Evolutionary conservation across 2,113 vertebrate genomes (phyloP), one percentile per base, ranked within the genome.

Genomic region (Phocoena phocoena): DNA sequence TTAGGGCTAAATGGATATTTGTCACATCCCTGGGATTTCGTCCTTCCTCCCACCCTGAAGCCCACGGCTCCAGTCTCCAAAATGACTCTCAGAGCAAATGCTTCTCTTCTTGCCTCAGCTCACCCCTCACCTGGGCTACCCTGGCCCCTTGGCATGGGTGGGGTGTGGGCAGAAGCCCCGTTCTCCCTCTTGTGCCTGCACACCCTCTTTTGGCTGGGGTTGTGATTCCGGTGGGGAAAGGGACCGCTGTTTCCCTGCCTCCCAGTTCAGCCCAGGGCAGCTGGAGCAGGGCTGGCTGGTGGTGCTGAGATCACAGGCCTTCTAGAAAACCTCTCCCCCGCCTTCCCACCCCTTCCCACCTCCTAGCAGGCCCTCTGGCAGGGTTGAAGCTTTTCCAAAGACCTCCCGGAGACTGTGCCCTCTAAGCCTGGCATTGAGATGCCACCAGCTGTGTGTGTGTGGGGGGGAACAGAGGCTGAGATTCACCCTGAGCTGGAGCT

Each of bases 341-440:
- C 0, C 17, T 6, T 14, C 44, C 41, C 33, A 55, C 44, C 15
- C 3, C 21, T 2, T 7, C 0, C 1, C 9, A 50, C 63, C 50
- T 79, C 70, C 31, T 23, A 11, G 83, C n/a, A 82, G 74, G 2
- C 58, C 62, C n/a, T 44, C 65, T 68, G 80, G 63, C 5, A 50
- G 70, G 50, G 6, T 7, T 28, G 73, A 62, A 55, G 44, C 47
- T 76, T n/a, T 38, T n/a, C 65, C 5, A 15, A 63, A 87, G 91
- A 7, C 41, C 73, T 84, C 10, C 50, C 38, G 25, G 90, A 85
- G 41, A 68, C 67, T 33, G 47, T 95, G 86, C 44, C 71, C 79
- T 93, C 93, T 58, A 18, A 62, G 83, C 76, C 88, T 96, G 82
- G 86, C 58, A 68, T 4, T n/a, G 68, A 76, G 94, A 70, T 41